These are phyloP conservation scores for Tetrao urogallus DNA, from an alignment of 2,113 vertebrate species.

Conservation along the genomic window DNA sequence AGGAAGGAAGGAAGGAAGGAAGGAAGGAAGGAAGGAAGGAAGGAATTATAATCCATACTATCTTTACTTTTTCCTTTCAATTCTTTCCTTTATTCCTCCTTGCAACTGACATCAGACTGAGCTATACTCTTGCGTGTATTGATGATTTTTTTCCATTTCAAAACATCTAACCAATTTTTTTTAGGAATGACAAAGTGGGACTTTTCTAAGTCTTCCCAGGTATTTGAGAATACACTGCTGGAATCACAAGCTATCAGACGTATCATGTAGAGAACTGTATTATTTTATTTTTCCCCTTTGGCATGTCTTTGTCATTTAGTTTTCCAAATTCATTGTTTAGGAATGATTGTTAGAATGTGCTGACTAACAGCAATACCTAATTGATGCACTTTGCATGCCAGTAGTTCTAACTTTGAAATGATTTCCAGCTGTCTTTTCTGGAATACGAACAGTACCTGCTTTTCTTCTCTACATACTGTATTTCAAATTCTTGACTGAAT, in stretches of 20 bases:
- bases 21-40: too few relatives aligned
- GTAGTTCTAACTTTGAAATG: slow-evolving; percentile 28
- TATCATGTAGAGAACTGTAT: background rate
- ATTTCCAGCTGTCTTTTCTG: slow-evolving; percentile 61
- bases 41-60: background rate
- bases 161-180: background rate
- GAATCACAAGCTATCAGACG: background rate
- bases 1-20: too few relatives aligned
- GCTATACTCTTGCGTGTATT: background rate
- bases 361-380: slow-evolving; percentile 59
- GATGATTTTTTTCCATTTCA: background rate
- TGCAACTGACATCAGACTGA: background rate
- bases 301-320: slow-evolving; percentile 1
- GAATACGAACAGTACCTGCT: slow-evolving; percentile 36
- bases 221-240: background rate
- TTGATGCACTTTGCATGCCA: background rate
- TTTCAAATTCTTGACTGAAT: slow-evolving; percentile 13
- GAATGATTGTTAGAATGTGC: slow-evolving; percentile 42
- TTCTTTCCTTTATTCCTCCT: background rate
- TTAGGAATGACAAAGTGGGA: background rate
- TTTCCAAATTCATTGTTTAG: slow-evolving; percentile 36
- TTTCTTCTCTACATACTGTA: slow-evolving; percentile 37
- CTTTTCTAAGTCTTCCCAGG: background rate
- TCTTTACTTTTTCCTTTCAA: background rate
- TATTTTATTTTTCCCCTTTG: background rate